Conservation (phyloP, 2,113 vertebrate genomes). For the Eurystomus gularis region DNA sequence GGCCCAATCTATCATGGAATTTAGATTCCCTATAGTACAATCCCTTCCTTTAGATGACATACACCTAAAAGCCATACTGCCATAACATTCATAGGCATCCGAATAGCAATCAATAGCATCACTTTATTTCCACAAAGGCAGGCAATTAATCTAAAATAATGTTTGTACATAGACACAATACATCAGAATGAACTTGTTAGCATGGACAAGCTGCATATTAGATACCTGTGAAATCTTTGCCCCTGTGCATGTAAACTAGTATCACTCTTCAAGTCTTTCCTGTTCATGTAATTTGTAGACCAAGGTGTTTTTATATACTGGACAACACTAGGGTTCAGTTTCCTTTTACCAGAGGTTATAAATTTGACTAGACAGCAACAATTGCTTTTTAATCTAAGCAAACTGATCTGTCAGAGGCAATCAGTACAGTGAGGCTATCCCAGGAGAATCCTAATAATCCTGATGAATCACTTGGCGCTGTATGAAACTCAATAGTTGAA, state of each 20-base stretch:
- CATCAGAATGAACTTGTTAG: not conserved
- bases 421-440: slow-evolving; percentile 65
- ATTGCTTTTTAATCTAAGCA: slow-evolving; percentile 85
- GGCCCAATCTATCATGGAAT: not conserved
- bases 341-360: slow-evolving; percentile 68
- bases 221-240: not conserved
- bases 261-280: not conserved
- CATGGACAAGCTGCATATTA: not conserved
- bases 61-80: not conserved
- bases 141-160: not conserved
- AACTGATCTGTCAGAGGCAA: slow-evolving; percentile 79
- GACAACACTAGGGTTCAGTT: slow-evolving; percentile 64
- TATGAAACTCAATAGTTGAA: slow-evolving; percentile 68
- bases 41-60: not conserved
- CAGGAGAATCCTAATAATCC: slow-evolving; percentile 78
- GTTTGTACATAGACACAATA: not conserved
- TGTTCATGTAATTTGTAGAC: slow-evolving; percentile 40
- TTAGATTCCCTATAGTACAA: not conserved
- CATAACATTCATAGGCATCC: not conserved
- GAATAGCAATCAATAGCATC: not conserved
- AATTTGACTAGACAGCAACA: slow-evolving; percentile 77
- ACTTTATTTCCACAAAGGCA: not conserved
- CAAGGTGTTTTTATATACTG: slow-evolving; percentile 60
- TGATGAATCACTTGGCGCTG: slow-evolving; percentile 65
- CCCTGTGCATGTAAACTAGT: not conserved